Base-by-base conservation (phyloP, 2,113 vertebrate species). In the Sinocyclocheilus rhinocerous region DNA sequence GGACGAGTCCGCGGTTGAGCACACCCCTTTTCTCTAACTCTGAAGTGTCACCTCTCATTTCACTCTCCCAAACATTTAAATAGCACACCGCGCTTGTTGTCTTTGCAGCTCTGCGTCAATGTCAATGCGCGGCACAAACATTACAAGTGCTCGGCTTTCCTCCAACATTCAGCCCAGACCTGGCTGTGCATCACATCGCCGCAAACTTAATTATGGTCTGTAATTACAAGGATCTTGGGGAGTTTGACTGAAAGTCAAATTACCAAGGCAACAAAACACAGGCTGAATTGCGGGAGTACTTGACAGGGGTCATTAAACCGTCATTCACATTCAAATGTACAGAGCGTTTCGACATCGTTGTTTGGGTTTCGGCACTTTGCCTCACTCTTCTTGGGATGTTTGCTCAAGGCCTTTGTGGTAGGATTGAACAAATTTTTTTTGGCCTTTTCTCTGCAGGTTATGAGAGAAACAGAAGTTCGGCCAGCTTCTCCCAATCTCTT, bases 301-400 rank as follows among this genome's bases (percentile, higher is more conserved):
- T 90, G 94, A 93, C 92, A 93, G 93, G 91, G 95, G 95, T 95
- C 91, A 93, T 97, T 96, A 96, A 94, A 92, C 92, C 90, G 83
- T 94, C 90, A 95, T 96, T 96, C 93, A 94, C 88, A 96, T 96
- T 96, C 93, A 96, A 96, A 96, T 94, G 89, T 91, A 90, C 92
- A 91, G 89, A 92, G 94, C 91, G 93, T 89, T 91, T 84, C 88
- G 83, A 76, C 86, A 90, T 90, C 87, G 55, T 89, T 89, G 90
- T 84, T 94, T 91, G 92, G 93, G 85, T 92, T 94, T 91, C 93
- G 63, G 80, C 83, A 59, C 84, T 93, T 85, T 73, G 89, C 33
- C 87, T 91, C 92, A 92, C 92, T 92, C 88, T 87, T 93, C 92
- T 81, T 20, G 16, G 65, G 81, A 87, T 94, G 91, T 95, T 95